A percentile compares a stretch with the other conserved stretches of the same genome.
These are phyloP conservation scores for Drosophila leonis DNA, from an alignment of 2,888 invertebrate genomes.

Conservation along the genomic window DNA sequence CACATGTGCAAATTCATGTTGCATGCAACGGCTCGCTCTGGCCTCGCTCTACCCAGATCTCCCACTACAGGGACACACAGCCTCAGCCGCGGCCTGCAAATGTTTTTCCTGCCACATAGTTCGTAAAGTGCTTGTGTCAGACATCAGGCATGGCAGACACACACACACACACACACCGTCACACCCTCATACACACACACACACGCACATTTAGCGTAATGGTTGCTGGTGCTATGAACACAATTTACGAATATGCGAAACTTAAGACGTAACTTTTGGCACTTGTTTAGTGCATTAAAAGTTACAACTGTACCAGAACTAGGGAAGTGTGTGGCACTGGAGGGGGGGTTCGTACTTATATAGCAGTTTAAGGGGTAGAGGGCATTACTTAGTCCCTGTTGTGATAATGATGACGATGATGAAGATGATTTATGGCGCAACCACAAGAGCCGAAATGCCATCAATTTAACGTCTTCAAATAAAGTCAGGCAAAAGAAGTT, in stretches of 20 bases:
- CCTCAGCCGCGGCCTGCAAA: constrained; percentile 6
- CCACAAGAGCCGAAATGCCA: constrained; percentile 37
- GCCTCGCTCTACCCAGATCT: neutral
- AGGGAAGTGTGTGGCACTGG: neutral
- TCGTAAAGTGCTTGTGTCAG: constrained; percentile 44
- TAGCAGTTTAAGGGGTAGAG: neutral
- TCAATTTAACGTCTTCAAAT: constrained; percentile 35
- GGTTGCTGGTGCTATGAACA: constrained; percentile 17
- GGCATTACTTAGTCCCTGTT: constrained; percentile 28
- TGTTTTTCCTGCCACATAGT: constrained; percentile 26
- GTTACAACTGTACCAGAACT: constrained; percentile 32
- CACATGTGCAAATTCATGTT: constrained; percentile 41
- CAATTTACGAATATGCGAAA: constrained; percentile 39
- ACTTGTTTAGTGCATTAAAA: constrained; percentile 72
- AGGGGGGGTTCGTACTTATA: neutral
- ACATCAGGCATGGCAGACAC: constrained; percentile 9
- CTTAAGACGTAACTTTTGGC: constrained; percentile 58
- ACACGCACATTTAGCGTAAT: neutral
- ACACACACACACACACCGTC: constrained; percentile 1
- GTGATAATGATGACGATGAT: constrained; percentile 49
- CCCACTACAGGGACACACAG: neutral
- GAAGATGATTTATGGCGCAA: constrained; percentile 54
- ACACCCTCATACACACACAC: neutral
- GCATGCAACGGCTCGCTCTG: constrained; percentile 32
- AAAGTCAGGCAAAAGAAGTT: constrained; percentile 4